Evolutionary conservation across 2,888 invertebrate genomes (phyloP).

Genomic region (Drosophila silvestris): DNA sequence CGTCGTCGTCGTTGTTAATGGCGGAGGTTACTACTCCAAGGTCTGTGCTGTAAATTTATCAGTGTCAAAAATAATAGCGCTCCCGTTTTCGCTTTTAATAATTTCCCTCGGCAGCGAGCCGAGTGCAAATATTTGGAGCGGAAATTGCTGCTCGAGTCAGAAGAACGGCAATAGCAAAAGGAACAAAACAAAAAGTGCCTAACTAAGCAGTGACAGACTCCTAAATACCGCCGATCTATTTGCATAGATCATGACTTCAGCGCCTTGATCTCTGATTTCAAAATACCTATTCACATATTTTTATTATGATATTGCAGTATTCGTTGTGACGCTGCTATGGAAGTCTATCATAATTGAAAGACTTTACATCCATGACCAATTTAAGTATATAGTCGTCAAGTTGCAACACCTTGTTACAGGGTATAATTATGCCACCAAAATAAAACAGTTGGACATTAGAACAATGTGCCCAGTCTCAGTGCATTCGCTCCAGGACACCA

Average conservation of each 20-base stretch:
- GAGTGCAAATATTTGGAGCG: slow-evolving; percentile 72
- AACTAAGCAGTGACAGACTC: background rate
- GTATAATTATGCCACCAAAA: slow-evolving; percentile 22
- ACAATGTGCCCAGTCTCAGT: slow-evolving; percentile 63
- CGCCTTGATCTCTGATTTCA: background rate
- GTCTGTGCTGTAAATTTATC: slow-evolving; percentile 77
- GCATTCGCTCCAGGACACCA: slow-evolving; percentile 53
- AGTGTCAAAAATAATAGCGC: slow-evolving; percentile 81
- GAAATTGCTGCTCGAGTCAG: slow-evolving; percentile 71
- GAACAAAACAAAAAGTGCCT: slow-evolving; percentile 21
- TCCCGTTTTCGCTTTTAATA: slow-evolving; percentile 79
- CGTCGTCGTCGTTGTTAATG: slow-evolving; percentile 20
- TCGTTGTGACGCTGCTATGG: fast-evolving
- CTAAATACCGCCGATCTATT: slow-evolving; percentile 7
- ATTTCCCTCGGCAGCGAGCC: slow-evolving; percentile 71
- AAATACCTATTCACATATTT: background rate
- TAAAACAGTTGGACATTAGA: slow-evolving; percentile 45
- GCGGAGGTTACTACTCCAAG: slow-evolving; percentile 72
- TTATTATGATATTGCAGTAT: no score
- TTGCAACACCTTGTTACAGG: slow-evolving; percentile 10
- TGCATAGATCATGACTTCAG: no score
- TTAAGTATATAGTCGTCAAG: background rate
- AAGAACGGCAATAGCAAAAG: slow-evolving; percentile 35
- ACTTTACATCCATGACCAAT: background rate
- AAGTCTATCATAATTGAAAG: background rate